phyloP scores from a whole-genome alignment of 1,140 invertebrate genomes.

The Mizuhopecten yessoensis region DNA sequence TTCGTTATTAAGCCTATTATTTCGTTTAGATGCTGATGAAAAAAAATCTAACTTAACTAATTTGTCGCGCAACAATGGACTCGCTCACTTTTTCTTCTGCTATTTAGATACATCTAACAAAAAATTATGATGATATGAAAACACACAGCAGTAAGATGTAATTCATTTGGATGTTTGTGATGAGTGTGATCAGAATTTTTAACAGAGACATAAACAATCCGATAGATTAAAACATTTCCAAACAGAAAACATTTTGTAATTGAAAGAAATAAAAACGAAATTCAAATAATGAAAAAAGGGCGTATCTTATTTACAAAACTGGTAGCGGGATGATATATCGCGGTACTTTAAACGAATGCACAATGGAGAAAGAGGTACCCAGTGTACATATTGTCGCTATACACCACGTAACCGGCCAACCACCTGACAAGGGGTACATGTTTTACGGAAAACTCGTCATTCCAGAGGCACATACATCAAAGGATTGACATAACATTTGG shows the following conservation, averaged over 20 bases:
- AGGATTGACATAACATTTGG: not conserved
- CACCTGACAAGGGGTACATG: not conserved
- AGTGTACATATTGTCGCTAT: not conserved
- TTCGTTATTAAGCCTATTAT: no score
- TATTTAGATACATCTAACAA: no score
- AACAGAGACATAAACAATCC: no score
- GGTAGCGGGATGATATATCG: not conserved
- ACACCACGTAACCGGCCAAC: no score
- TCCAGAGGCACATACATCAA: not conserved
- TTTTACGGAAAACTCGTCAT: not conserved
- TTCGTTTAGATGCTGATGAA: no score
- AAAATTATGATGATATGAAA: no score
- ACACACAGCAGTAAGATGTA: no score
- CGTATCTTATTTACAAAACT: slow-evolving; percentile 1
- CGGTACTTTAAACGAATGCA: not conserved
- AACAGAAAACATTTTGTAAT: not conserved
- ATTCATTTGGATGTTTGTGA: no score
- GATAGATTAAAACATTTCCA: not conserved
- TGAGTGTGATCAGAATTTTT: no score
- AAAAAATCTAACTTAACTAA: no score
- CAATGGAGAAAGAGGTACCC: not conserved
- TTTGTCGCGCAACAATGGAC: no score
- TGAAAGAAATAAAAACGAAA: not conserved
- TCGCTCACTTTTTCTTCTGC: no score
- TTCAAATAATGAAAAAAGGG: not conserved